Conservation (phyloP, 2,797 vertebrate species). For the Typhlichthys subterraneus region DNA sequence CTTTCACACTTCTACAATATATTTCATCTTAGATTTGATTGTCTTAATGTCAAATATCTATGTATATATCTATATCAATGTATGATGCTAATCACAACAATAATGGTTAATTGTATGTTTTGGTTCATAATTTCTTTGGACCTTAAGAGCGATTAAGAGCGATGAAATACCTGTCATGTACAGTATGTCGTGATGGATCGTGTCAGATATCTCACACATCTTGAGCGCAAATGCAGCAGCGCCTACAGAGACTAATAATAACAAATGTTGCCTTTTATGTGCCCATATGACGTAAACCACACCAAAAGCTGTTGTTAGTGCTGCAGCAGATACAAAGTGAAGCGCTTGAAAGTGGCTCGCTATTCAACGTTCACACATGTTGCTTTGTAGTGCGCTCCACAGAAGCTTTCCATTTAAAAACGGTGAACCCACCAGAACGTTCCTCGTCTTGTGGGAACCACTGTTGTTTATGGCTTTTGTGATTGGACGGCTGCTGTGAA, state of each 20-base stretch:
- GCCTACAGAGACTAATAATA: slow-evolving; percentile 70
- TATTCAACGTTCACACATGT: slow-evolving; percentile 77
- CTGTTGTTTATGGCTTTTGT: slow-evolving; percentile 37
- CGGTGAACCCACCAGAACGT: slow-evolving; percentile 65
- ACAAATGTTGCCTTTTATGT: slow-evolving; percentile 69
- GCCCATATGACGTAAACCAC: slow-evolving; percentile 73
- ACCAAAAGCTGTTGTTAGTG: slow-evolving; percentile 77
- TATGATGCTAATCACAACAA: no score
- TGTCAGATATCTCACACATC: slow-evolving; percentile 60
- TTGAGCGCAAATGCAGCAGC: slow-evolving; percentile 68
- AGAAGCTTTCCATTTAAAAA: slow-evolving; percentile 78
- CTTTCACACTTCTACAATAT: no score
- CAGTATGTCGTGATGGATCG: slow-evolving; percentile 30
- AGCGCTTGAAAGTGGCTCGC: slow-evolving; percentile 74
- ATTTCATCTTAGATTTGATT: no score
- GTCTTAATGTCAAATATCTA: no score
- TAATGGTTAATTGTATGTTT: no score
- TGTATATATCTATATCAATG: no score
- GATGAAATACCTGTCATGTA: slow-evolving; percentile 49
- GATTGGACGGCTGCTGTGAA: slow-evolving; percentile 59
- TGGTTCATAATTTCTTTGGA: no score
- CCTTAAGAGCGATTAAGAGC: no score
- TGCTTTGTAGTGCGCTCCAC: slow-evolving; percentile 73
- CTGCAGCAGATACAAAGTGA: slow-evolving; percentile 62
- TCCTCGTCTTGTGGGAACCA: slow-evolving; percentile 65